Evolutionary conservation across 1,140 invertebrate species (phyloP).

Genomic region (Drosophila equinoxialis): DNA sequence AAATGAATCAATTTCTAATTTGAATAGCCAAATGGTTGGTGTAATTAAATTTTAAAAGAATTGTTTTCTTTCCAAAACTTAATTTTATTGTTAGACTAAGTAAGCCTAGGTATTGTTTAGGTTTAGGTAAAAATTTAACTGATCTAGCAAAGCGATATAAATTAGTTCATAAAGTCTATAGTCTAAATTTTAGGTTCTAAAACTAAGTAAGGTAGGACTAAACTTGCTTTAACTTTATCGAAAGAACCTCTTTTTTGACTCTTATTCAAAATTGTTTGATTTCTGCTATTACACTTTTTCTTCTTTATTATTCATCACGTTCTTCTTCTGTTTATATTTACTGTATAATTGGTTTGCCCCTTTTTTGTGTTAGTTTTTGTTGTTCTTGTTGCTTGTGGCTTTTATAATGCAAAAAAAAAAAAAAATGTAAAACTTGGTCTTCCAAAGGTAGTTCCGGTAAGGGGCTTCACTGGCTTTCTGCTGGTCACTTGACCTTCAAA

Average conservation of each 20-base stretch:
- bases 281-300: background rate
- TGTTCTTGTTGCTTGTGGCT: slow-evolving; percentile 19
- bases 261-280: background rate
- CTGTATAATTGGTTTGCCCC: slow-evolving; percentile 35
- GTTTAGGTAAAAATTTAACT: too few species aligned
- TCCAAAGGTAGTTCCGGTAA: slow-evolving; percentile 54
- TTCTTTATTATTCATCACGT: background rate
- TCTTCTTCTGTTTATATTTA: slow-evolving; percentile 25
- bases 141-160: too few species aligned
- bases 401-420: slow-evolving; percentile 74
- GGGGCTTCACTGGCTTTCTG: slow-evolving; percentile 26
- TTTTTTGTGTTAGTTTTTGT: slow-evolving; percentile 29
- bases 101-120: too few species aligned
- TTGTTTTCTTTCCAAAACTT: too few species aligned
- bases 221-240: too few species aligned
- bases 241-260: background rate
- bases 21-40: too few species aligned
- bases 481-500: slow-evolving; percentile 70
- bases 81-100: too few species aligned
- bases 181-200: too few species aligned
- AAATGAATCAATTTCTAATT: too few species aligned
- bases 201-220: too few species aligned
- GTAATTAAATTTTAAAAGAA: too few species aligned
- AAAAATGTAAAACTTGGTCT: slow-evolving; percentile 69
- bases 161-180: too few species aligned